Conservation (phyloP, 1,140 invertebrate species). For the Scaptomyza pallida region DNA sequence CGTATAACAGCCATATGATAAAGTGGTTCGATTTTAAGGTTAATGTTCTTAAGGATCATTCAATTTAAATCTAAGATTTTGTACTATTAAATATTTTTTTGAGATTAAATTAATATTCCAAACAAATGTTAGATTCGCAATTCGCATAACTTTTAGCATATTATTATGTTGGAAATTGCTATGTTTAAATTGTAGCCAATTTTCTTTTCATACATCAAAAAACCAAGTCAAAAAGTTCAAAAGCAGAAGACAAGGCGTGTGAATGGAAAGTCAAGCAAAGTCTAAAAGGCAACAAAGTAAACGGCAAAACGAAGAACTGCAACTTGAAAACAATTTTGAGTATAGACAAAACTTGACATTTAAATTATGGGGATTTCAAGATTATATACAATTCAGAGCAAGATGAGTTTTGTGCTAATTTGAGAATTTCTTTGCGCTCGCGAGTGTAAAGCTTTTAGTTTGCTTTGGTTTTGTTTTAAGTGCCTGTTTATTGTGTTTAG, state of each 20-base stretch:
- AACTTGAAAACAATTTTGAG: constrained; percentile 64
- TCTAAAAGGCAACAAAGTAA: constrained; percentile 34
- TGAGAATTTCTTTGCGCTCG: no score
- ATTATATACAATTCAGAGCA: neutral
- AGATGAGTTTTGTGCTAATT: no score
- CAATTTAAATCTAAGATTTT: no score
- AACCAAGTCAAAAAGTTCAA: constrained; percentile 40
- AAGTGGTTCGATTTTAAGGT: no score
- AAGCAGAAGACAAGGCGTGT: constrained; percentile 52
- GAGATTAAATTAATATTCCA: no score
- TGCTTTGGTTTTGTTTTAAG: constrained; percentile 15
- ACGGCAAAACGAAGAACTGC: constrained; percentile 7
- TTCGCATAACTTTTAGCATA: no score
- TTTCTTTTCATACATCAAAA: constrained; percentile 53
- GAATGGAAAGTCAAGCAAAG: constrained; percentile 23
- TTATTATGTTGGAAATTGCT: neutral
- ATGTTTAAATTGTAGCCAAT: constrained; percentile 48
- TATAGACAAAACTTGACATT: constrained; percentile 79
- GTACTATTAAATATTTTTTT: neutral
- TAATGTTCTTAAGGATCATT: no score
- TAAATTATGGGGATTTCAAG: constrained; percentile 75
- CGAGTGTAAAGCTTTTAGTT: neutral
- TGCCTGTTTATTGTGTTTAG: constrained; percentile 55
- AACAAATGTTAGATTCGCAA: neutral
- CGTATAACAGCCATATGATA: no score